Evolutionary conservation across 2,797 vertebrate genomes (phyloP).

Genomic region (Spinus olivaceus): DNA sequence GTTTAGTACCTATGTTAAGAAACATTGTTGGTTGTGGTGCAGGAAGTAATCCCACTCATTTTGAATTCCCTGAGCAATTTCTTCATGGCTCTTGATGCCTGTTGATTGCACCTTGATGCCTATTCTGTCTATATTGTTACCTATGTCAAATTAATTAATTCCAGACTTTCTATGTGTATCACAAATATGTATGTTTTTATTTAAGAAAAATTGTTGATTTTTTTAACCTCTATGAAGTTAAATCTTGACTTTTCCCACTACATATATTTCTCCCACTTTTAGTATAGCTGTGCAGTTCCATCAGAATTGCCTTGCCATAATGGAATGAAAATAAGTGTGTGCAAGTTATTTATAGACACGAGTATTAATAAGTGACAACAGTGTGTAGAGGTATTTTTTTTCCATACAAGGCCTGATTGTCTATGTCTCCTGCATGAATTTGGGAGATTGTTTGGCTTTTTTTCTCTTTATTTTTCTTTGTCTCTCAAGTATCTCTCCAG

Average conservation of each 20-base stretch:
- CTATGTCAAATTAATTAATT: background rate
- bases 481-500: background rate
- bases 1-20: background rate
- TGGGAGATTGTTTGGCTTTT: background rate
- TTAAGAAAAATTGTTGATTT: background rate
- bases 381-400: background rate
- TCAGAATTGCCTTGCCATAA: background rate
- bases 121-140: background rate
- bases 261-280: background rate
- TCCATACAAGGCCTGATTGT: background rate
- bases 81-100: background rate
- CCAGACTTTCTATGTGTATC: background rate
- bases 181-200: background rate
- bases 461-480: background rate
- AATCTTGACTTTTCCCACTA: background rate
- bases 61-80: background rate
- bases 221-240: background rate
- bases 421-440: background rate
- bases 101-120: background rate
- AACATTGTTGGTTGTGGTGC: background rate
- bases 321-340: background rate
- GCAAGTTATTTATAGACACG: background rate
- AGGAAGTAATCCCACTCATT: background rate
- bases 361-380: background rate
- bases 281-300: background rate